Conservation (phyloP, 1,140 invertebrate genomes). For the Conus ventricosus region DNA sequence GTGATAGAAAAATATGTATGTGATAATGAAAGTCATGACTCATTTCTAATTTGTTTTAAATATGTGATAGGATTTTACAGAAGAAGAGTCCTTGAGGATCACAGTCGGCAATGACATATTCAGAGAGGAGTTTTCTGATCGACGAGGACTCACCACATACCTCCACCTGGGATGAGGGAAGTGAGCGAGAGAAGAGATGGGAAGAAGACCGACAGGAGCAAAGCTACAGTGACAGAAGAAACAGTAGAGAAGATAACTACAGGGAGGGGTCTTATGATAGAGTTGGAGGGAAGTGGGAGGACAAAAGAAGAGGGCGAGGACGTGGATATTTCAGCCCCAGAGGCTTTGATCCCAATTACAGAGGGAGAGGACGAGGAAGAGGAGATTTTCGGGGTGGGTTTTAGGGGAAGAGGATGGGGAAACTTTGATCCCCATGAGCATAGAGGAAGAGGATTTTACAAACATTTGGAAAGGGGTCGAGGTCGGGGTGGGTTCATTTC, state of each 20-base stretch:
- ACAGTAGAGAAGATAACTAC: not conserved
- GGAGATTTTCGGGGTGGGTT: not conserved
- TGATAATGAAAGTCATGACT: too few relatives aligned
- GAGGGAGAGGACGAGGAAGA: slow-evolving; percentile 28
- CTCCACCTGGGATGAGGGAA: not conserved
- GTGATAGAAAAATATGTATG: too few relatives aligned
- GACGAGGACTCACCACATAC: not conserved
- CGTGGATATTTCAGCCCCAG: not conserved
- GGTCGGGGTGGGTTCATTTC: not conserved
- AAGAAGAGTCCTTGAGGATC: slow-evolving; percentile 60
- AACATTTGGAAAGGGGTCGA: not conserved
- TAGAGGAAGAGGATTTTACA: not conserved
- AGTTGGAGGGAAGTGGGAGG: not conserved
- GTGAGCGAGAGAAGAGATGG: not conserved
- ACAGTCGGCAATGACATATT: slow-evolving; percentile 67
- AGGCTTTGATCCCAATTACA: slow-evolving; percentile 11
- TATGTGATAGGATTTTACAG: not conserved
- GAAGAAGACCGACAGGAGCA: slow-evolving; percentile 1
- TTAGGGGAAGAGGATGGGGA: slow-evolving; percentile 18
- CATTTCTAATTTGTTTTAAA: not conserved
- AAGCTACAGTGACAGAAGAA: not conserved
- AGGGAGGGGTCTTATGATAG: not conserved
- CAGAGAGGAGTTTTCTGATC: slow-evolving; percentile 27
- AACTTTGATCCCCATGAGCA: slow-evolving; percentile 4
- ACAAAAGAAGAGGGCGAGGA: not conserved